Percentiles rank a stretch among this genome's conserved stretches.
phyloP scores from a whole-genome alignment of 2,888 invertebrate genomes.

The Sphaerophoria taeniata region DNA sequence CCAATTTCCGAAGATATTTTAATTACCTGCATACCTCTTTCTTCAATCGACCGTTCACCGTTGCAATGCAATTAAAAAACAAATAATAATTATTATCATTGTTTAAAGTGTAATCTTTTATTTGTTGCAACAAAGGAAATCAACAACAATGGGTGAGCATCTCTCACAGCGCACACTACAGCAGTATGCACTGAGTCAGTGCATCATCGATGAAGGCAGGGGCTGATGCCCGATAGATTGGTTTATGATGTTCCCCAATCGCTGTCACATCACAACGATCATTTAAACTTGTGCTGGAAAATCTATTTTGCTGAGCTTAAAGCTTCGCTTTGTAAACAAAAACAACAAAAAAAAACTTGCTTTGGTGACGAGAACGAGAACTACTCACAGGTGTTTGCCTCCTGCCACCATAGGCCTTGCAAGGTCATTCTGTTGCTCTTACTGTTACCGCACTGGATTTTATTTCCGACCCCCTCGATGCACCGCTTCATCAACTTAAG shows the following conservation, averaged over 20 bases:
- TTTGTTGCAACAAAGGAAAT: constrained; percentile 42
- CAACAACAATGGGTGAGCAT: constrained; percentile 16
- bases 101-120: constrained; percentile 3
- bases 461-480: neutral
- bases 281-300: neutral
- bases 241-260: constrained; percentile 34
- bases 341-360: neutral
- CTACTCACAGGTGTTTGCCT: constrained; percentile 56
- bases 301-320: neutral
- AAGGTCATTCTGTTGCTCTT: constrained; percentile 61
- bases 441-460: constrained; percentile 19
- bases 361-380: constrained; percentile 11
- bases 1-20: constrained; percentile 31
- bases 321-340: constrained; percentile 34
- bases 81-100: constrained; percentile 24
- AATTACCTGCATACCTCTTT: constrained; percentile 13
- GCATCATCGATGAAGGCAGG: constrained; percentile 32
- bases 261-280: neutral
- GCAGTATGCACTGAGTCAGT: constrained; percentile 30
- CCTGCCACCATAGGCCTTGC: constrained; percentile 56
- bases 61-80: constrained; percentile 15
- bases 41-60: constrained; percentile 13
- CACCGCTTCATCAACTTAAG: neutral
- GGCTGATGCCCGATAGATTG: constrained; percentile 61
- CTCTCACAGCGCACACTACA: neutral